Evolutionary conservation across 1,140 invertebrate genomes (phyloP).

Genomic region (Chymomyza costata): DNA sequence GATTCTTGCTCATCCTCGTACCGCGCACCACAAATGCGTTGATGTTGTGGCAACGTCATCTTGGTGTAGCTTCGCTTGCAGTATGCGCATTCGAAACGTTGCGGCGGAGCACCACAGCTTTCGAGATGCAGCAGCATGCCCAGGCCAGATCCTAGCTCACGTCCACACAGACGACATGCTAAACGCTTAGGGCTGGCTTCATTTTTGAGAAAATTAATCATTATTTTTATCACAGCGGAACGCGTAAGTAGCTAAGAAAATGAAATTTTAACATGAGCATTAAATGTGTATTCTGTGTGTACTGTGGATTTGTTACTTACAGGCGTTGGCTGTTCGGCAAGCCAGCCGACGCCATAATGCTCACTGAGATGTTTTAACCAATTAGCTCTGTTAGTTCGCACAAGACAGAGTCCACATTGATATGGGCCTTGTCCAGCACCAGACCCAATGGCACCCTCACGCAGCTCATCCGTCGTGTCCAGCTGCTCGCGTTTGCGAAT

Average conservation of each 20-base stretch:
- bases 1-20: not conserved
- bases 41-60: constrained; percentile 19
- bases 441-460: constrained; percentile 3
- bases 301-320: constrained; percentile 7
- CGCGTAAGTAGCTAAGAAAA: constrained; percentile 20
- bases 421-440: constrained; percentile 24
- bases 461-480: constrained; percentile 38
- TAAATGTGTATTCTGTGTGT: not conserved
- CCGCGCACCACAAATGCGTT: constrained; percentile 20
- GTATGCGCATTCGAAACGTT: constrained; percentile 36
- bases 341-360: constrained; percentile 68
- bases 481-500: constrained; percentile 51
- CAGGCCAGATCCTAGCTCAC: constrained; percentile 35
- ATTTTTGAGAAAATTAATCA: constrained; percentile 29
- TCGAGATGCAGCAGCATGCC: constrained; percentile 57
- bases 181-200: constrained; percentile 11
- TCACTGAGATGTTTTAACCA: constrained; percentile 41
- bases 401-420: constrained; percentile 59
- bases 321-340: constrained; percentile 11
- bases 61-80: constrained; percentile 39
- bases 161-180: constrained; percentile 48
- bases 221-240: constrained; percentile 13
- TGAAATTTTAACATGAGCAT: not conserved
- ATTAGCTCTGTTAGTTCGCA: constrained; percentile 9
- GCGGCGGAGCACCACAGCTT: constrained; percentile 30